Conservation (phyloP, 1,140 invertebrate genomes). For the Amyelois transitella region DNA sequence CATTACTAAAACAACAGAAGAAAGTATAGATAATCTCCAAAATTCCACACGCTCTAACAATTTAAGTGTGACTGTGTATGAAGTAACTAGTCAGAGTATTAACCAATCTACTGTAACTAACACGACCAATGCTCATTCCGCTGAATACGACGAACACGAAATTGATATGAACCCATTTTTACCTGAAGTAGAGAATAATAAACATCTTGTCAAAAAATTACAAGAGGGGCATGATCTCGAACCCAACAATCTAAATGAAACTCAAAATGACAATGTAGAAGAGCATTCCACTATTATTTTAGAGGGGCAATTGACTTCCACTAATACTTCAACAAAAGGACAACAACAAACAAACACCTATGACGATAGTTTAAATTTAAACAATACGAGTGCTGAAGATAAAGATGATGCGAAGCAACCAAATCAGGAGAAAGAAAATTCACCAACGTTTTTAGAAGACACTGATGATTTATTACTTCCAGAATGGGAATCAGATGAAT, state of each 20-base stretch:
- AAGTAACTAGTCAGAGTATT: slow-evolving; percentile 45
- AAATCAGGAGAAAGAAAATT: not conserved
- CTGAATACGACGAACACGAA: slow-evolving; percentile 60
- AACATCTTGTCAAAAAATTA: slow-evolving; percentile 73
- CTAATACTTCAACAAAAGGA: slow-evolving; percentile 10
- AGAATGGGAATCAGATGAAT: not conserved
- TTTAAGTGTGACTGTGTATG: slow-evolving; percentile 58
- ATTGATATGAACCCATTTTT: slow-evolving; percentile 79
- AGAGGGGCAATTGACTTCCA: slow-evolving; percentile 6
- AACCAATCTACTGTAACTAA: slow-evolving; percentile 34
- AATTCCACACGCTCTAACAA: slow-evolving; percentile 43
- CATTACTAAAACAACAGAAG: slow-evolving; percentile 6
- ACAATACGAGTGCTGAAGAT: not conserved
- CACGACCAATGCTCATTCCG: slow-evolving; percentile 29
- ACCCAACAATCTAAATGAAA: slow-evolving; percentile 54
- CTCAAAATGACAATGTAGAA: slow-evolving; percentile 59
- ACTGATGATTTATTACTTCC: slow-evolving; percentile 47
- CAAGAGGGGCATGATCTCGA: slow-evolving; percentile 71
- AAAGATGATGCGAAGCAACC: not conserved
- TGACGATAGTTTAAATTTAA: not conserved
- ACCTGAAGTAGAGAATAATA: slow-evolving; percentile 77
- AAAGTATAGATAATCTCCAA: slow-evolving; percentile 10
- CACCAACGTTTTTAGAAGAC: slow-evolving; percentile 53
- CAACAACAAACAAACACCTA: slow-evolving; percentile 1
- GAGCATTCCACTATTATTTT: slow-evolving; percentile 29